Conservation (phyloP, 2,888 invertebrate genomes). For the Campoletis raptor region DNA sequence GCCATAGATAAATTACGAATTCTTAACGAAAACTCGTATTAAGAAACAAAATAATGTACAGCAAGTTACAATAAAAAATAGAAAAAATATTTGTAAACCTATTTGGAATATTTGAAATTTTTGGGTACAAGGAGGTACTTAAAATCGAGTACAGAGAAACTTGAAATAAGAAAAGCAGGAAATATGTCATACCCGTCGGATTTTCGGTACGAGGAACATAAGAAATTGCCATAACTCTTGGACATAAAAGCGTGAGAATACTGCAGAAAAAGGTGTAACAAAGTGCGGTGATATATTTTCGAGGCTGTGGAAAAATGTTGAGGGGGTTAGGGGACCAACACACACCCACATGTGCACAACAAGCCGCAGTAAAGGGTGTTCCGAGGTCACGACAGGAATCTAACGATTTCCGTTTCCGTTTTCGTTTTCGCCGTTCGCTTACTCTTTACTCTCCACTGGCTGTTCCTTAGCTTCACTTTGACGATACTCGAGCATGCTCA, state of each 20-base stretch:
- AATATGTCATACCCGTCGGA: constrained; percentile 1
- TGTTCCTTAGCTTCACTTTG: constrained; percentile 39
- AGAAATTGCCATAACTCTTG: constrained; percentile 5
- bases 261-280: constrained; percentile 4
- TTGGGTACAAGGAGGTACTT: not conserved
- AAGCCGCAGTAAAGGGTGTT: constrained; percentile 20
- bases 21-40: not conserved
- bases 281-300: constrained; percentile 22
- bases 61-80: not conserved
- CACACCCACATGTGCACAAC: not conserved
- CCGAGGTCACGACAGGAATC: constrained; percentile 28
- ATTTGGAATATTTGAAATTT: not conserved
- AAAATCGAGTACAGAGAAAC: not conserved
- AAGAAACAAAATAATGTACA: not conserved
- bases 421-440: constrained; percentile 8
- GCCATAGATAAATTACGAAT: not conserved
- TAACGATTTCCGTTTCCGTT: constrained; percentile 50
- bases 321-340: not conserved
- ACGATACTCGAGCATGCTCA: constrained; percentile 27
- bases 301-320: constrained; percentile 18
- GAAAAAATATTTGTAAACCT: not conserved
- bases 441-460: constrained; percentile 16
- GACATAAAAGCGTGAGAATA: not conserved
- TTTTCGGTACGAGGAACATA: constrained; percentile 10
- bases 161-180: not conserved